Evolutionary conservation across 2,113 vertebrate genomes (phyloP).

Genomic region (Fulica atra): DNA sequence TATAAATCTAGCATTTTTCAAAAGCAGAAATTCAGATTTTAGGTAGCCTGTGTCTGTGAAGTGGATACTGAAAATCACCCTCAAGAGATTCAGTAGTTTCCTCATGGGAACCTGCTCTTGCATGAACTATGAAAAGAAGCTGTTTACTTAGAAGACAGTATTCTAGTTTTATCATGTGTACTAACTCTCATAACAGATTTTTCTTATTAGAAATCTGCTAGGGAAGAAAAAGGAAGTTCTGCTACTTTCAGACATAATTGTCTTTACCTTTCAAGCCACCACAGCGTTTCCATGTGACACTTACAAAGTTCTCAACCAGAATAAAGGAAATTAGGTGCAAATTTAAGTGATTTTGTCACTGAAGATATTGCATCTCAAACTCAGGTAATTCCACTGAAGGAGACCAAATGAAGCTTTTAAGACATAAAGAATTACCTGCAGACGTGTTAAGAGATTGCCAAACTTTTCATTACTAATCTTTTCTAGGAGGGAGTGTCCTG

Average conservation of each 20-base stretch:
- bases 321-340: slow-evolving; percentile 4
- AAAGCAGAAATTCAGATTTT: neutral
- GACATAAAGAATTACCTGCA: neutral
- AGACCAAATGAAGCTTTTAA: neutral
- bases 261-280: neutral
- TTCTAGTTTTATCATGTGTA: neutral
- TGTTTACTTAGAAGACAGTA: neutral
- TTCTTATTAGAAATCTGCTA: neutral
- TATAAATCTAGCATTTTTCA: neutral
- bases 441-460: neutral
- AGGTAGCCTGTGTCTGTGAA: neutral
- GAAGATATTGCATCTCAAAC: neutral
- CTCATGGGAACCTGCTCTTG: neutral
- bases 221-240: neutral
- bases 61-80: neutral
- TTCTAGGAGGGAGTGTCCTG: neutral
- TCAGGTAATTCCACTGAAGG: neutral
- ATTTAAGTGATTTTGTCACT: neutral
- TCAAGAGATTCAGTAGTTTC: neutral
- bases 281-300: neutral
- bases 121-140: neutral
- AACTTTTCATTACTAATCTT: neutral
- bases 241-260: neutral
- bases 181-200: neutral
- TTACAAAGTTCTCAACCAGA: neutral